Conservation (phyloP, 1,140 invertebrate species). For the Chironomus tepperi region DNA sequence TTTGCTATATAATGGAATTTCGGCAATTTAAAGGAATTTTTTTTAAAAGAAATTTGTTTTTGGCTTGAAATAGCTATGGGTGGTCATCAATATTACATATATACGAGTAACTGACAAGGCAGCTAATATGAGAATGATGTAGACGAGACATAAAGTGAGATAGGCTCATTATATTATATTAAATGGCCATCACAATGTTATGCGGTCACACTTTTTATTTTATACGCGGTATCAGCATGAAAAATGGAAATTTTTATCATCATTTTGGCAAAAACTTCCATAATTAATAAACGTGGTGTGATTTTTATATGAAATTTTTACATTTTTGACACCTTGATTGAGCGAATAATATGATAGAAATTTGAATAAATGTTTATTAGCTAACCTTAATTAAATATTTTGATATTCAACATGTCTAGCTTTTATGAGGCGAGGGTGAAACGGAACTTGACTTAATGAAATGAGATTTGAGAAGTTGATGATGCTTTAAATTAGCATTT, state of each 20-base stretch:
- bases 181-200: slow-evolving; percentile 7
- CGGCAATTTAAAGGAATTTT: neutral
- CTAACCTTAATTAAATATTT: too few species aligned
- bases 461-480: too few species aligned
- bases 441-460: too few species aligned
- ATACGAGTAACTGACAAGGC: neutral
- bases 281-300: neutral
- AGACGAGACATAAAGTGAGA: neutral
- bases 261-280: neutral
- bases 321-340: too few species aligned
- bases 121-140: slow-evolving; percentile 7
- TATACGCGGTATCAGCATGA: too few species aligned
- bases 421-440: too few species aligned
- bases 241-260: too few species aligned
- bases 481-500: too few species aligned
- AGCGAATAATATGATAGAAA: too few species aligned
- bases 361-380: too few species aligned
- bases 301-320: neutral
- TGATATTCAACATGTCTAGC: too few species aligned
- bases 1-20: neutral
- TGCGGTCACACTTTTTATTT: neutral
- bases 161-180: slow-evolving; percentile 14
- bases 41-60: too few species aligned
- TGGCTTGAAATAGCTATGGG: neutral
- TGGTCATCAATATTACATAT: slow-evolving; percentile 2